Evolutionary conservation across 2,113 vertebrate genomes (phyloP).

Genomic region (Megaceryle maxima): DNA sequence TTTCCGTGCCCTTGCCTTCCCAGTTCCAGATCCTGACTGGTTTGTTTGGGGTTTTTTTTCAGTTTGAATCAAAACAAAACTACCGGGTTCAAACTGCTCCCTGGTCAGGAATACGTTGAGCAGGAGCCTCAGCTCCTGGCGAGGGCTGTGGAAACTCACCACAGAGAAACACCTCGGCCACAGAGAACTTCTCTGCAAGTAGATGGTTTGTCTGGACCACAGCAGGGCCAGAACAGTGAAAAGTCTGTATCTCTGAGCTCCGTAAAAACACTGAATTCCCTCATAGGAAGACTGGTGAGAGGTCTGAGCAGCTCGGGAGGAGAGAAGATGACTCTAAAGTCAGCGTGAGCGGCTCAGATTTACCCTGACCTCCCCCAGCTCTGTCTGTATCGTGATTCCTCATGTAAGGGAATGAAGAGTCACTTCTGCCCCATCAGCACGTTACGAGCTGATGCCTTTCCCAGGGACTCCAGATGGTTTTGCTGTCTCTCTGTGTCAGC

Average conservation of each 20-base stretch:
- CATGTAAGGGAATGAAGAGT: background rate
- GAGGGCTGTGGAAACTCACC: background rate
- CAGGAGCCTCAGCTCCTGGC: constrained; percentile 6
- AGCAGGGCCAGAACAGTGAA: background rate
- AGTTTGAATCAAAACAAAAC: constrained; percentile 59
- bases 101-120: background rate
- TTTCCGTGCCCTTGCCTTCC: background rate
- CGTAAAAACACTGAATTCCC: background rate
- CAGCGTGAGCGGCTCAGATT: background rate
- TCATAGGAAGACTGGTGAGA: background rate
- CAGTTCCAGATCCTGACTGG: background rate
- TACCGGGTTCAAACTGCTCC: background rate
- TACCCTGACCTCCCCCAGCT: background rate
- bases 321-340: background rate
- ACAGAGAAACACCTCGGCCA: background rate
- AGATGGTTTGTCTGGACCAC: background rate
- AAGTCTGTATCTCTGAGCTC: background rate
- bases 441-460: background rate
- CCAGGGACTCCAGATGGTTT: constrained; percentile 53
- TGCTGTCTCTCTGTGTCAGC: constrained; percentile 22
- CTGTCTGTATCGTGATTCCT: background rate
- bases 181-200: background rate
- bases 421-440: constrained; percentile 29
- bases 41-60: rapidly evolving
- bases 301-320: background rate